phyloP scores from a whole-genome alignment of 2,113 vertebrate species.

The Hippolais icterina region DNA sequence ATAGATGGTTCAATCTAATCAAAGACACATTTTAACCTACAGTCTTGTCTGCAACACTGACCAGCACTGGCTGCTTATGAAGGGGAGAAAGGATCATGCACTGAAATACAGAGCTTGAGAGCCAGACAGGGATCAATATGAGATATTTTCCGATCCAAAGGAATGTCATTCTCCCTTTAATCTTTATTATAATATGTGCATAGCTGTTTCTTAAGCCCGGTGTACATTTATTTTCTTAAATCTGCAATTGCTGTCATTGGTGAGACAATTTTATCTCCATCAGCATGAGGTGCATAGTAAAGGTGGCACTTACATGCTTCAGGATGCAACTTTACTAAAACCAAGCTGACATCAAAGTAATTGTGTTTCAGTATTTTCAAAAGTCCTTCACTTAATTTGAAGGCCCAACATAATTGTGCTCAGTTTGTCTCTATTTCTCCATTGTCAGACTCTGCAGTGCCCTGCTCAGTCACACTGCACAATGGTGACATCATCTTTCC shows the following conservation, averaged over 20 bases:
- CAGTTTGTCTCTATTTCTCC: neutral
- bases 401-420: neutral
- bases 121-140: neutral
- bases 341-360: neutral
- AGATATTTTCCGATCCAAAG: neutral
- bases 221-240: neutral
- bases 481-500: neutral
- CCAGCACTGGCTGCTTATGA: neutral
- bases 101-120: neutral
- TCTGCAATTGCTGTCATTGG: neutral
- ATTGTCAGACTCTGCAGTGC: neutral
- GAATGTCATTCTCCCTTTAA: neutral
- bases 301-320: neutral
- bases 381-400: neutral
- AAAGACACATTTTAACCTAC: neutral
- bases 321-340: neutral
- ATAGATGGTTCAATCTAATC: neutral
- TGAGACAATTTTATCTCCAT: neutral
- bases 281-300: neutral
- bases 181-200: neutral
- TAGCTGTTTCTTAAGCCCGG: neutral
- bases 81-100: neutral
- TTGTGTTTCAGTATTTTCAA: neutral
- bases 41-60: neutral
- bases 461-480: neutral